Evolutionary conservation across 2,888 invertebrate species (phyloP), one percentile per base, ranked within the genome.

Genomic region (Polia nebulosa): DNA sequence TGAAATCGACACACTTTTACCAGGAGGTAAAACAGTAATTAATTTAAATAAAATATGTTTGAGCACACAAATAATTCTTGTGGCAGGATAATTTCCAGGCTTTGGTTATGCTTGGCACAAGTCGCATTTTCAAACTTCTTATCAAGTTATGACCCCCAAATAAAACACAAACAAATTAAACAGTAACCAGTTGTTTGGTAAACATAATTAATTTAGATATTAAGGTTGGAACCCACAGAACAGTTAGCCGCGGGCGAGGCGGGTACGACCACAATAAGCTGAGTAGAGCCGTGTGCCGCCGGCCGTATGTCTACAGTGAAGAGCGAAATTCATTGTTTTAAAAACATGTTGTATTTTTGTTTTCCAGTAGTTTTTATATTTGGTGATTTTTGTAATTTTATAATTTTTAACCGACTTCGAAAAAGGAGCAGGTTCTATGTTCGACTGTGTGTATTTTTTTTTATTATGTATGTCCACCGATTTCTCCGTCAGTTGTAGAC

Each of bases 121-220:
- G 17, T 22, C 36, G 11, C 20, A 51, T 36, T 27, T 39, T 20
- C 5, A 59, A 59, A 51, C 13, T 34, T 27, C 25, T 17, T 32
- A 11, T 3, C 29, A 9, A 45, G 15, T 29, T 20, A 36, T 36
- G 20, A 36, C 20, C 32, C 4, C 34, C 9, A n/a, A 55, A 39
- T 51, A 59, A 66, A 51, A 57, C 17, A 78, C 25, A 27, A 60
- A 59, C 62, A 56, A 58, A 58, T 52, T 52, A 34, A 73, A 49
- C 62, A 49, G 55, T 41, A 34, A 44, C 53, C 61, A 52, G 61
- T 65, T 57, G 65, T 75, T 70, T 62, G 32, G 44, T 60, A 51
- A 73, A 79, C 61, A 61, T 69, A 73, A 76, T 79, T 72, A 66
- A 69, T 75, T 67, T 64, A 45, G 62, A 56, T 63, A 65, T 80